These are phyloP conservation scores for Brachyrhaphis roseni DNA, from an alignment of 2,797 vertebrate species.

Conservation along the genomic window DNA sequence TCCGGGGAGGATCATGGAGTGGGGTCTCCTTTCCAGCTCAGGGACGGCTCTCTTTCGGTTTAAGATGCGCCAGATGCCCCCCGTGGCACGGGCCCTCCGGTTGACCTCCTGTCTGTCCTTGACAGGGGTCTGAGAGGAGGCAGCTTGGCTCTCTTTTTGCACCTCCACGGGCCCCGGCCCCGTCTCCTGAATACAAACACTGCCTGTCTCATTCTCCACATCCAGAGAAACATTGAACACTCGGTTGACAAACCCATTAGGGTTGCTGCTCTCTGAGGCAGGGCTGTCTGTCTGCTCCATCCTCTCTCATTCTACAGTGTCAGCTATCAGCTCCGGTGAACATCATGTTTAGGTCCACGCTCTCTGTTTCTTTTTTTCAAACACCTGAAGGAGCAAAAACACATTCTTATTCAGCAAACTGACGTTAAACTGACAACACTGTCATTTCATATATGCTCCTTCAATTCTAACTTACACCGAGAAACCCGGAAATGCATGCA, in stretches of 20 bases:
- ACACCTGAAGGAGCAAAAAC: conserved; percentile 65
- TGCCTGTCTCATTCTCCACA: conserved; percentile 75
- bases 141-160: conserved; percentile 62
- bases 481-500: not conserved
- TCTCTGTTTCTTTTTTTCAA: conserved; percentile 19
- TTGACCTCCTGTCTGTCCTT: conserved; percentile 79
- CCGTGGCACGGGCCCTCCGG: conserved; percentile 76
- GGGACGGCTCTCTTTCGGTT: conserved; percentile 81
- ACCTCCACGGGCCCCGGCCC: conserved; percentile 64
- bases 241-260: conserved; percentile 87
- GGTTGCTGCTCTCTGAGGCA: conserved; percentile 72
- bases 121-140: conserved; percentile 58
- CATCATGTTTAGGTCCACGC: conserved; percentile 57
- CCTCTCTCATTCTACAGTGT: conserved; percentile 80
- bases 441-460: conserved; percentile 17
- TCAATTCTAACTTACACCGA: conserved; percentile 6
- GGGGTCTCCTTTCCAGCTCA: conserved; percentile 82
- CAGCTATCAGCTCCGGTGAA: conserved; percentile 73
- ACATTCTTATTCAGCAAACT: conserved; percentile 44
- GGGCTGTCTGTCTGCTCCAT: conserved; percentile 79
- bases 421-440: conserved; percentile 33
- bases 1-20: conserved; percentile 91
- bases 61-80: conserved; percentile 90
- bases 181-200: conserved; percentile 76
- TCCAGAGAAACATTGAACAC: conserved; percentile 84